Conservation (phyloP, 2,113 vertebrate species). For the Onychostruthus taczanowskii region DNA sequence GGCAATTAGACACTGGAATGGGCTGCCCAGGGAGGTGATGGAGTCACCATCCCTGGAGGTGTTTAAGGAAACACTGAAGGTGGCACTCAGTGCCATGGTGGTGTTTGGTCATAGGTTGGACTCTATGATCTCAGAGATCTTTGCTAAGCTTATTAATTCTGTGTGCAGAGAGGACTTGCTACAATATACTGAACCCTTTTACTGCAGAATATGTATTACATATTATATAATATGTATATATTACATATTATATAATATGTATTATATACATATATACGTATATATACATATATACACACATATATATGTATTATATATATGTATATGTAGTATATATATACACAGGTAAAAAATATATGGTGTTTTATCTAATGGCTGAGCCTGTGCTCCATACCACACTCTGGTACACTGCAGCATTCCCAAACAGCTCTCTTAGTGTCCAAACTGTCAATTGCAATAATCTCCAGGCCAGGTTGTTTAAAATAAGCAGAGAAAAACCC, state of each 20-base stretch:
- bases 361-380: background rate
- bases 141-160: background rate
- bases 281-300: no score
- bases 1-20: background rate
- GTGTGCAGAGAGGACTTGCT: background rate
- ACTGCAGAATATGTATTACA: background rate
- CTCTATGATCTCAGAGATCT: rapidly evolving
- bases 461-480: background rate
- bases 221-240: no score
- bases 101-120: no score
- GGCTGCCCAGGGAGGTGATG: background rate
- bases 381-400: background rate
- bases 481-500: background rate
- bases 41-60: rapidly evolving
- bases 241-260: no score
- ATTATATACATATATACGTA: no score
- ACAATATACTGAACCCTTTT: background rate
- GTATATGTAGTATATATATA: no score
- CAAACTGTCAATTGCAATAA: background rate
- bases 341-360: background rate
- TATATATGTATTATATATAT: no score
- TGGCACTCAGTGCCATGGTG: background rate
- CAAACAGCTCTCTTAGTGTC: background rate
- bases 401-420: background rate
- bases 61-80: rapidly evolving